A percentile compares a stretch with the other conserved stretches of the same genome.
Conservation (phyloP, 2,888 invertebrate genomes). For the Epistrophella euchroma region DNA sequence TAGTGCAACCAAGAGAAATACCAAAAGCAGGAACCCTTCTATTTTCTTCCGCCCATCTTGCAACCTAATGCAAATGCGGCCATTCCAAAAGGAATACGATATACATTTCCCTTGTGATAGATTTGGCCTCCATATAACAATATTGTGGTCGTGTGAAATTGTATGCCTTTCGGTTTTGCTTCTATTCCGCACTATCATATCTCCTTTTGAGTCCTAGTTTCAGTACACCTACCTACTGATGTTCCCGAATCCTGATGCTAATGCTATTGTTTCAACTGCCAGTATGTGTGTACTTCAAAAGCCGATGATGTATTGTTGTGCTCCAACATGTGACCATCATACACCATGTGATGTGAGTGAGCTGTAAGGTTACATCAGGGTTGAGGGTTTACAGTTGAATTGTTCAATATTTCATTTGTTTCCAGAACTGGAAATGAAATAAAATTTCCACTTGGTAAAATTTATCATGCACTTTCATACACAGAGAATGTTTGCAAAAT, state of each 20-base stretch:
- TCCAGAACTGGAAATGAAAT: slow-evolving; percentile 75
- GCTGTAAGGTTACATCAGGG: slow-evolving; percentile 69
- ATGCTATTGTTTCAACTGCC: slow-evolving; percentile 18
- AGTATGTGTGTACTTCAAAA: slow-evolving; percentile 50
- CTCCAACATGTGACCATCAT: slow-evolving; percentile 69
- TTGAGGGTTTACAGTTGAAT: slow-evolving; percentile 74
- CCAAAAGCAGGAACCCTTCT: too few species aligned
- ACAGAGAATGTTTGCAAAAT: slow-evolving; percentile 71
- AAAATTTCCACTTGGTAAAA: slow-evolving; percentile 74
- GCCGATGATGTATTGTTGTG: slow-evolving; percentile 74
- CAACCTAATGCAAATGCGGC: not conserved
- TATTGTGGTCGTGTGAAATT: slow-evolving; percentile 73
- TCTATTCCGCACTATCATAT: slow-evolving; percentile 62
- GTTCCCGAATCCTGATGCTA: slow-evolving; percentile 14
- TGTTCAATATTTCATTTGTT: slow-evolving; percentile 76
- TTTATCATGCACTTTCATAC: slow-evolving; percentile 73
- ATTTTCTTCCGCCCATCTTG: too few species aligned
- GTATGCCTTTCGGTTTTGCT: slow-evolving; percentile 70
- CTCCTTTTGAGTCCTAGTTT: slow-evolving; percentile 61
- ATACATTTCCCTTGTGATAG: slow-evolving; percentile 56
- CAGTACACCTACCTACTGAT: slow-evolving; percentile 41
- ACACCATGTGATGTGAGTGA: slow-evolving; percentile 69
- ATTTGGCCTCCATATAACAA: slow-evolving; percentile 64
- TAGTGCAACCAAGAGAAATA: too few species aligned
- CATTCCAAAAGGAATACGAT: not conserved